Conservation (phyloP, 2,113 vertebrate species). For the Diadophis punctatus region DNA sequence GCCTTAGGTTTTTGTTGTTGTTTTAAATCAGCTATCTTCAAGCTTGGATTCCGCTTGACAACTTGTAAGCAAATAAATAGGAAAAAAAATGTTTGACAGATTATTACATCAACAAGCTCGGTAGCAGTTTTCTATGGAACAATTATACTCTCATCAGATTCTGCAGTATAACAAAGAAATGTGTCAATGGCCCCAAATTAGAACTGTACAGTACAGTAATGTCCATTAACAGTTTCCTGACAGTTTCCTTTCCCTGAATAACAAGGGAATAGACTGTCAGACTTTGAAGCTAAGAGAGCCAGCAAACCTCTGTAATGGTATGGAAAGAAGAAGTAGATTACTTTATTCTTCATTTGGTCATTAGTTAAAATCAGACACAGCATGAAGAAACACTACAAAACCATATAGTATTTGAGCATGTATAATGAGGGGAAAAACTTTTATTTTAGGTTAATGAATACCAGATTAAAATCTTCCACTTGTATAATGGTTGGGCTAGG, state of each 20-base stretch:
- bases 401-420: constrained; percentile 8
- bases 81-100: neutral
- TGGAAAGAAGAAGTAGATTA: neutral
- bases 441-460: constrained; percentile 29
- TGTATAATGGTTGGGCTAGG: constrained; percentile 2
- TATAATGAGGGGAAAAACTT: neutral
- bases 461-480: constrained; percentile 19
- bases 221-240: neutral
- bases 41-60: neutral
- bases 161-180: neutral
- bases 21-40: neutral
- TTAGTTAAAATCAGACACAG: constrained; percentile 20
- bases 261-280: neutral
- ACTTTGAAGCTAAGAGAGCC: neutral
- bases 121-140: neutral
- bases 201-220: neutral
- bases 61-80: neutral
- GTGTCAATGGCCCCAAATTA: neutral
- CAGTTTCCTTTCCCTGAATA: neutral
- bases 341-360: constrained; percentile 14
- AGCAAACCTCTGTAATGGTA: neutral
- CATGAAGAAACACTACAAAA: constrained; percentile 24
- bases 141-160: neutral
- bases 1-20: neutral
- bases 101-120: neutral